Percentiles rank a stretch among this genome's conserved stretches.
Evolutionary conservation across 2,113 vertebrate species (phyloP).

Genomic region (Marcusenius ussheri): DNA sequence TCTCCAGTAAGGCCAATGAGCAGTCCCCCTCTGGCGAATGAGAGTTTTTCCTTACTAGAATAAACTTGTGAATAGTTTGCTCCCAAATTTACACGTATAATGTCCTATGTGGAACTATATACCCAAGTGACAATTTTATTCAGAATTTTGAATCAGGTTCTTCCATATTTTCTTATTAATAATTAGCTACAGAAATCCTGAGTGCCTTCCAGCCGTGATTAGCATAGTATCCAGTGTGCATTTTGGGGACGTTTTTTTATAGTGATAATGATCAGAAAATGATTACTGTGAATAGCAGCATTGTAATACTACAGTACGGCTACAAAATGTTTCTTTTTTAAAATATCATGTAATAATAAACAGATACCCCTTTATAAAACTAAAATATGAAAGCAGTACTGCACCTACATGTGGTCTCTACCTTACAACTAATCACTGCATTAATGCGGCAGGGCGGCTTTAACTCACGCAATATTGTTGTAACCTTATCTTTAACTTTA

Average conservation of each 20-base stretch:
- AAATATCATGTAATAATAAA: neutral
- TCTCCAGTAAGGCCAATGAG: conserved; percentile 19
- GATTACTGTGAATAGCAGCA: neutral
- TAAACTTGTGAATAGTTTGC: neutral
- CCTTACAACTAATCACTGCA: neutral
- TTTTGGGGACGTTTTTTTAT: neutral
- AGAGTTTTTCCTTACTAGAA: neutral
- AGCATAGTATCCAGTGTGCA: neutral
- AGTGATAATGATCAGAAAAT: neutral
- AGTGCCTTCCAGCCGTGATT: neutral
- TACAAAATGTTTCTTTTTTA: neutral
- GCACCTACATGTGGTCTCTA: neutral
- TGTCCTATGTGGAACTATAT: neutral
- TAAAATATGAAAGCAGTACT: neutral
- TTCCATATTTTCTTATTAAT: neutral
- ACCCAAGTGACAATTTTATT: neutral
- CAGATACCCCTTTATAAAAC: neutral
- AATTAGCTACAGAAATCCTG: neutral
- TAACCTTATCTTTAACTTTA: neutral
- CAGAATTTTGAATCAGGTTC: neutral
- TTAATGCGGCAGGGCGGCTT: neutral
- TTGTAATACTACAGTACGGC: neutral
- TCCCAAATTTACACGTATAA: neutral
- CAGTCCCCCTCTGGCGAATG: neutral
- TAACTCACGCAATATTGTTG: neutral